Evolutionary conservation across 2,888 invertebrate genomes (phyloP), one percentile per base, ranked within the genome.

Genomic region (Drosophila monieri): DNA sequence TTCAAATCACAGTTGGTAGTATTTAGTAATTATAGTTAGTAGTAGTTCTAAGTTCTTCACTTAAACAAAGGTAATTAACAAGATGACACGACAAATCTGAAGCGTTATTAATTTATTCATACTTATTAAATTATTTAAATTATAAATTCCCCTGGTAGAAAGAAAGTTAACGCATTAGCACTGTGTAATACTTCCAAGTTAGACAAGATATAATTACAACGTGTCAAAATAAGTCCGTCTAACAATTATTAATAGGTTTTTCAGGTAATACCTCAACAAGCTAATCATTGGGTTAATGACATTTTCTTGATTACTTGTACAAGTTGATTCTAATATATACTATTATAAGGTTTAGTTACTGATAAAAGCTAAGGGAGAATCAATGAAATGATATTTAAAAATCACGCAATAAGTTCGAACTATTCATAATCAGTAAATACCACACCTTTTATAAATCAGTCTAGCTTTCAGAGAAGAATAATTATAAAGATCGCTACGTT

Each of bases 211-310:
- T 35, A 35, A 35, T 35, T 35, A 35, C 35, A 35, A 35, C 35
- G 35, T 35, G 35, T 35, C 35, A 35, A 35, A 35, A 14, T 35
- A 35, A 6, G 35, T 35, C 6, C 35, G 35, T 14, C n/a, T 14
- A 14, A 35, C 25, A 25, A 14, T 14, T 14, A 25, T 14, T 6
- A 14, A 47, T 25, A 25, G 25, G 47, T 10, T 27, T 27, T 47
- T 14, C 47, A 25, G 47, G 47, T 14, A 47, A 25, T 27, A 47
- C 14, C 14, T 35, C 14, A 35, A 35, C 35, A 14, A 35, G 35
- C n/a, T 35, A 35, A 35, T n/a, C 14, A 35, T 35, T 35, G 35
- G 35, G 35, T 32, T 32, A 32, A 32, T 10, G 32, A 12, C 32
- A 32, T 32, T 32, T 32, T 32, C 32, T 12, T 32, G 32, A 32